phyloP scores from a whole-genome alignment of 2,888 invertebrate species.

The Polymixis lichenea region DNA sequence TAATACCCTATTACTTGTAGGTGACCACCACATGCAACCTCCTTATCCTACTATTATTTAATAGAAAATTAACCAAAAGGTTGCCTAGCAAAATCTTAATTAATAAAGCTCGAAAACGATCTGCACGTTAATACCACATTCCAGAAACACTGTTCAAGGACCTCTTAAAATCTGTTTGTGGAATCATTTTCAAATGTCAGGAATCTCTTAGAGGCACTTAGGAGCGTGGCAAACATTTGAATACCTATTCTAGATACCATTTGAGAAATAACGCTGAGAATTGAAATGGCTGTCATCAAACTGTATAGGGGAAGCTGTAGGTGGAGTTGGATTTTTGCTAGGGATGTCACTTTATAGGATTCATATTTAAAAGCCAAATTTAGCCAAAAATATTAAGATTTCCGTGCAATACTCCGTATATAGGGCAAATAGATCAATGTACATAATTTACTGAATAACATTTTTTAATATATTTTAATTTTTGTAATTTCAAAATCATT shows the following conservation, averaged over 20 bases:
- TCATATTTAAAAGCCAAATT: not conserved
- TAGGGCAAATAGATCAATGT: too few species aligned
- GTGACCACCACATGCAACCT: too few species aligned
- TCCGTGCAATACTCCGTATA: not conserved
- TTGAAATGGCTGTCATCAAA: constrained; percentile 36
- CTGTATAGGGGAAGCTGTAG: constrained; percentile 12
- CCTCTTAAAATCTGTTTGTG: not conserved
- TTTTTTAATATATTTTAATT: too few species aligned
- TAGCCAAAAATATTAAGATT: not conserved
- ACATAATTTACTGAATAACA: too few species aligned
- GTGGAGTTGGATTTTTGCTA: not conserved
- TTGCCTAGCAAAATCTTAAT: not conserved
- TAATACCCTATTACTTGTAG: too few species aligned
- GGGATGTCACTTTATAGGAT: constrained; percentile 9
- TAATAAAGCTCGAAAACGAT: not conserved
- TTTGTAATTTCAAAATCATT: too few species aligned
- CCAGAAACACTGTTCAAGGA: not conserved
- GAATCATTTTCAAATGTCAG: not conserved
- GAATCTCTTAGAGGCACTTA: not conserved
- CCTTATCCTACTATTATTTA: not conserved
- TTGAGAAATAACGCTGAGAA: constrained; percentile 21
- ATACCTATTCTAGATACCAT: constrained; percentile 7
- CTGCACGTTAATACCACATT: not conserved
- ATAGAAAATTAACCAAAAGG: not conserved
- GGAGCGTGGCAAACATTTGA: constrained; percentile 17